Percentiles rank a stretch among this genome's conserved stretches.
phyloP scores from a whole-genome alignment of 2,888 invertebrate genomes.

The Hedya salicella region DNA sequence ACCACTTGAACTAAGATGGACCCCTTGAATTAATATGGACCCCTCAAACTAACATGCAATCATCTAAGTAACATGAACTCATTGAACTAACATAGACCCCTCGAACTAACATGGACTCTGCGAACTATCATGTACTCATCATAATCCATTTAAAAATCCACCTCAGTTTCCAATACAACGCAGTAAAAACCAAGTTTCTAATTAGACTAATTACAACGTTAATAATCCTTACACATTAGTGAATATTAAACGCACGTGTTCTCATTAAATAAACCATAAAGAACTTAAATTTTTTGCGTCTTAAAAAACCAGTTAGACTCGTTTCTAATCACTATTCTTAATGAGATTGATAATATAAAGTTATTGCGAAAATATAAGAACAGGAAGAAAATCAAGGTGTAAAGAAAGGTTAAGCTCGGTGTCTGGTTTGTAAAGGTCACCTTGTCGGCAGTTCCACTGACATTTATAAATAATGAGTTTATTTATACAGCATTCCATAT shows the following conservation, averaged over 20 bases:
- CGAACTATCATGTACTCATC: no score
- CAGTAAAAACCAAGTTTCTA: no score
- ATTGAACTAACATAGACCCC: no score
- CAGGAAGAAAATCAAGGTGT: slow-evolving; percentile 59
- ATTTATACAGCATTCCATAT: slow-evolving; percentile 51
- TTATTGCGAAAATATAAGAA: slow-evolving; percentile 48
- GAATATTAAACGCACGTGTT: neutral
- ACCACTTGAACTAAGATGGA: no score
- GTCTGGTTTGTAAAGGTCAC: slow-evolving; percentile 64
- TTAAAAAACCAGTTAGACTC: slow-evolving; percentile 8
- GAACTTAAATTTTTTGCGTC: neutral
- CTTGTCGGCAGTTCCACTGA: slow-evolving; percentile 47
- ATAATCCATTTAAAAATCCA: no score
- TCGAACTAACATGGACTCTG: no score
- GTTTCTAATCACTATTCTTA: slow-evolving; percentile 18
- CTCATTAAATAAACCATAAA: neutral
- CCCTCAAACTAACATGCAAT: no score
- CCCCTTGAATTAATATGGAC: no score
- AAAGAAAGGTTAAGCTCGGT: slow-evolving; percentile 63
- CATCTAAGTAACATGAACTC: no score
- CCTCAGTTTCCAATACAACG: no score
- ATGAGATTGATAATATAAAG: slow-evolving; percentile 41
- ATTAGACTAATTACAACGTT: no score
- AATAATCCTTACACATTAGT: no score
- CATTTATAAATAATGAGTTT: slow-evolving; percentile 47